phyloP scores from a whole-genome alignment of 2,888 invertebrate genomes.

The Ganaspis brasiliensis region DNA sequence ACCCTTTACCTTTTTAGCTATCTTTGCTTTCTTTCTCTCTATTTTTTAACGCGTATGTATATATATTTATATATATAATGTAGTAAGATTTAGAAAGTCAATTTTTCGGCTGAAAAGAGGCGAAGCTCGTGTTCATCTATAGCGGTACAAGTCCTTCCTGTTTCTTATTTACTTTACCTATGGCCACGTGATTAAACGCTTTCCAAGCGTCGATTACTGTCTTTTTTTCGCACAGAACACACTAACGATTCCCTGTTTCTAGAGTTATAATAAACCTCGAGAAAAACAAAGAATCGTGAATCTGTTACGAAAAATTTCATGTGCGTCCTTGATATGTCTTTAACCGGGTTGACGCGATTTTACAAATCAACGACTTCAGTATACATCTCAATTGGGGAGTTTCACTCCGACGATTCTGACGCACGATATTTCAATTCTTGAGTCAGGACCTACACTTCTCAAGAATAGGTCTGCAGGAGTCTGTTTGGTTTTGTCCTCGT shows the following conservation, averaged over 20 bases:
- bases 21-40: slow-evolving; percentile 46
- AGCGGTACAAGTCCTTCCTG: neutral
- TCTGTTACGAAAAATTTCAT: slow-evolving; percentile 26
- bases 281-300: slow-evolving; percentile 19
- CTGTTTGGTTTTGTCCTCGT: slow-evolving; percentile 16
- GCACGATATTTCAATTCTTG: neutral
- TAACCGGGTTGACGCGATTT: slow-evolving; percentile 39
- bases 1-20: slow-evolving; percentile 47
- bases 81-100: slow-evolving; percentile 8
- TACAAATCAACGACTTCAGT: slow-evolving; percentile 44
- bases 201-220: neutral
- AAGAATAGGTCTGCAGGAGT: slow-evolving; percentile 43
- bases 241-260: slow-evolving; percentile 4
- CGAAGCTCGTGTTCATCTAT: slow-evolving; percentile 8
- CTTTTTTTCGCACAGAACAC: neutral
- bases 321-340: slow-evolving; percentile 62
- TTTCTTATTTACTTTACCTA: slow-evolving; percentile 4
- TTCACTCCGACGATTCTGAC: slow-evolving; percentile 1
- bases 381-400: neutral
- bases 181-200: slow-evolving; percentile 21
- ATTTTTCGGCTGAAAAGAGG: slow-evolving; percentile 18
- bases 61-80: slow-evolving; percentile 17
- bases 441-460: slow-evolving; percentile 41
- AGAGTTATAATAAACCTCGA: neutral
- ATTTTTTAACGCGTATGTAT: slow-evolving; percentile 30